A percentile compares a stretch with the other conserved stretches of the same genome.
phyloP scores from a whole-genome alignment of 2,797 vertebrate genomes.

The Chloroceryle amazona region DNA sequence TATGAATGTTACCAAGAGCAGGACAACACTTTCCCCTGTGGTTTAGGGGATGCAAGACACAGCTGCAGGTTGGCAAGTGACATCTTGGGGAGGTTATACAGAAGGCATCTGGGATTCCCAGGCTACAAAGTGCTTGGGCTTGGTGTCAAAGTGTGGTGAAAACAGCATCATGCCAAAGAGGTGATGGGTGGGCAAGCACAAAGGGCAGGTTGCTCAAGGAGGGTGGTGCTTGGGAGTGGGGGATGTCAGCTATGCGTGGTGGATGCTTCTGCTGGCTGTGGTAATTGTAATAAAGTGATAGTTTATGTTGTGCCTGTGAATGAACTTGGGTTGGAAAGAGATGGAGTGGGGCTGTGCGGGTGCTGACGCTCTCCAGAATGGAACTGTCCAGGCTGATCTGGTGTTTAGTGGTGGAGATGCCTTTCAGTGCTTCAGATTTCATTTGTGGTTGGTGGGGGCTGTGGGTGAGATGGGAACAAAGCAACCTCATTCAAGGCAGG shows the following conservation, averaged over 20 bases:
- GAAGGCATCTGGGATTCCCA: not conserved
- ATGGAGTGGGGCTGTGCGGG: not conserved
- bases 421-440: not conserved
- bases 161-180: fast-evolving
- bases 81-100: not conserved
- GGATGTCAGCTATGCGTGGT: not conserved
- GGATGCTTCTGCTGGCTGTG: not conserved
- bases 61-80: not conserved
- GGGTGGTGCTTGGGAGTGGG: not conserved
- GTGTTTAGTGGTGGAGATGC: not conserved
- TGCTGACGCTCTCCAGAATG: not conserved
- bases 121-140: no score
- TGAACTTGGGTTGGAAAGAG: not conserved
- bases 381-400: not conserved
- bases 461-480: not conserved
- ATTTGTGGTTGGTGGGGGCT: not conserved
- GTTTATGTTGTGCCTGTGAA: not conserved
- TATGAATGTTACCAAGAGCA: not conserved
- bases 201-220: fast-evolving
- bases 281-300: not conserved
- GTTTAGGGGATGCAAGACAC: not conserved
- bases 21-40: not conserved
- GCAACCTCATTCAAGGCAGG: not conserved
- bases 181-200: not conserved
- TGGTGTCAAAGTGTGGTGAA: not conserved